A percentile compares a stretch with the other conserved stretches of the same genome.
Evolutionary conservation across 1,140 invertebrate species (phyloP).

Genomic region (Cyclina sinensis): DNA sequence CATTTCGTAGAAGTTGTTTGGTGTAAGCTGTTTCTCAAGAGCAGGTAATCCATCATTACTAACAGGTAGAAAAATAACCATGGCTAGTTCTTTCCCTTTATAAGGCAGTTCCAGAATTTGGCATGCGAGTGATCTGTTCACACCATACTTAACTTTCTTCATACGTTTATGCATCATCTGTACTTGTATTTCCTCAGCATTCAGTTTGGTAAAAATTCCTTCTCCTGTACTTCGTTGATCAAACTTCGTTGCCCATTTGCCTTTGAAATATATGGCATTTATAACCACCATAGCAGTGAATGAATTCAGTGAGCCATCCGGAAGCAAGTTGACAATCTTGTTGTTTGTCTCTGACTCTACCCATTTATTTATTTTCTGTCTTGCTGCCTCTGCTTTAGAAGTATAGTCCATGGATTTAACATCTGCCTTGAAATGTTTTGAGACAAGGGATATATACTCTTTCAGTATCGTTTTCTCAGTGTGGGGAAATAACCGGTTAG

Average conservation of each 20-base stretch:
- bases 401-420: slow-evolving; percentile 11
- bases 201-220: slow-evolving; percentile 78
- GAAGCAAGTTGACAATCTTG: slow-evolving; percentile 90
- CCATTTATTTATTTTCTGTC: slow-evolving; percentile 90
- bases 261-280: slow-evolving; percentile 93
- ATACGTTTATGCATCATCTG: slow-evolving; percentile 85
- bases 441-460: neutral
- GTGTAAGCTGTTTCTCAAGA: slow-evolving; percentile 88
- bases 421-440: slow-evolving; percentile 31
- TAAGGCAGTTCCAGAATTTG: slow-evolving; percentile 92
- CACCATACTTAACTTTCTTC: slow-evolving; percentile 88
- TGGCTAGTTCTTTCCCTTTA: slow-evolving; percentile 88
- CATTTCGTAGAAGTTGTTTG: slow-evolving; percentile 84
- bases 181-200: slow-evolving; percentile 52
- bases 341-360: slow-evolving; percentile 89
- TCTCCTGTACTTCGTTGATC: slow-evolving; percentile 87
- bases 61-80: slow-evolving; percentile 92
- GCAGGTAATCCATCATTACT: slow-evolving; percentile 78
- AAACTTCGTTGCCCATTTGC: slow-evolving; percentile 91
- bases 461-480: slow-evolving; percentile 10
- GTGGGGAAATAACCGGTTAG: slow-evolving; percentile 37
- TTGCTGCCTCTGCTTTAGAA: slow-evolving; percentile 51
- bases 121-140: slow-evolving; percentile 91
- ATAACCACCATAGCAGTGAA: slow-evolving; percentile 91
- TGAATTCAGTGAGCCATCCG: slow-evolving; percentile 84